Percentiles rank a stretch among this genome's conserved stretches.
Conservation (phyloP, 37 sponge, comb jelly and placozoan species). For the Geodia barretti region DNA sequence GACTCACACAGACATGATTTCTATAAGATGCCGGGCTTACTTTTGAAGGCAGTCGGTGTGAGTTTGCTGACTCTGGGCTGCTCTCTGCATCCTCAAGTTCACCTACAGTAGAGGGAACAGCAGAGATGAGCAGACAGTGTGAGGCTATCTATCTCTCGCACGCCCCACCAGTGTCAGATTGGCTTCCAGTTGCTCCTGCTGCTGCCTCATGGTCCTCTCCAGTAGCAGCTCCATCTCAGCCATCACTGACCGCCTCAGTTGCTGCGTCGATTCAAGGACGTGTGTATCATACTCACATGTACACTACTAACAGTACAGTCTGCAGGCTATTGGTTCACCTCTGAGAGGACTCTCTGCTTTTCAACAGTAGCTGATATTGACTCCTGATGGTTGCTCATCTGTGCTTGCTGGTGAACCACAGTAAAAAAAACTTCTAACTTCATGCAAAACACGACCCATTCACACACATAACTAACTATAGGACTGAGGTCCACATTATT, state of each 20-base stretch:
- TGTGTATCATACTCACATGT: neutral
- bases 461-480: neutral
- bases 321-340: slow-evolving; percentile 9
- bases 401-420: slow-evolving; percentile 4
- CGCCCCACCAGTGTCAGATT: slow-evolving; percentile 19
- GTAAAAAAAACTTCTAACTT: neutral
- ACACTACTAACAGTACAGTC: neutral
- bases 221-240: slow-evolving; percentile 11
- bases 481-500: no score
- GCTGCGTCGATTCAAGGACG: neutral
- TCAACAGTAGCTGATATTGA: neutral
- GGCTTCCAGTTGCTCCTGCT: slow-evolving; percentile 13
- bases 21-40: no score
- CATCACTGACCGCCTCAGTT: slow-evolving; percentile 34
- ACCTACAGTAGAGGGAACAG: neutral
- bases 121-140: slow-evolving; percentile 6
- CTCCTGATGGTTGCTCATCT: neutral
- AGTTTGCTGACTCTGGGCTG: slow-evolving; percentile 12
- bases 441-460: neutral
- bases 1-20: no score
- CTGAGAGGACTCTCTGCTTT: neutral
- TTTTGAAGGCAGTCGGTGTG: slow-evolving; percentile 28
- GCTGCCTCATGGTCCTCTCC: slow-evolving; percentile 13
- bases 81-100: neutral
- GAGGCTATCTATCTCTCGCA: no score